A percentile compares a stretch with the other conserved stretches of the same genome.
Evolutionary conservation across 2,888 invertebrate genomes (phyloP).

Genomic region (Cosmia trapezina): DNA sequence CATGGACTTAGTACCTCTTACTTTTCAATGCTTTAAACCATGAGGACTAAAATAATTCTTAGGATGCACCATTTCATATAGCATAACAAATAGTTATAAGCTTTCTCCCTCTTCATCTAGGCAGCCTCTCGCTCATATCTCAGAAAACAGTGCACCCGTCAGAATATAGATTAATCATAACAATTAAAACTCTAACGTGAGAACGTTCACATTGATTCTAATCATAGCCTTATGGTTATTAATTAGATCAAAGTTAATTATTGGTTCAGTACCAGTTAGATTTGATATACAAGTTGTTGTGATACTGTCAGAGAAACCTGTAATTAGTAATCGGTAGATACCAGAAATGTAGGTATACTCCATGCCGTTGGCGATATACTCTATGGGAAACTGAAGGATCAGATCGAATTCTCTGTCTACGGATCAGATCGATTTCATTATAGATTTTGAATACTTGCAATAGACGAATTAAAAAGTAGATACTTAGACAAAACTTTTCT

Average conservation of each 20-base stretch:
- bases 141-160: conserved; percentile 74
- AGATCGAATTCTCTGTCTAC: neutral
- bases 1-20: neutral
- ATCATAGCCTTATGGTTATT: conserved; percentile 75
- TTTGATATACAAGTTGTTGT: conserved; percentile 60
- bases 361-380: neutral
- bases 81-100: neutral
- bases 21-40: too few relatives aligned
- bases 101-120: conserved; percentile 3
- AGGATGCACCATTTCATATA: neutral
- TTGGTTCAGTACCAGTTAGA: conserved; percentile 51
- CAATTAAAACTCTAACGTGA: conserved; percentile 80
- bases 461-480: neutral
- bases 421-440: neutral
- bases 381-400: neutral
- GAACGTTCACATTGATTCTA: conserved; percentile 80
- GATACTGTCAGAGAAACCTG: conserved; percentile 22
- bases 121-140: conserved; percentile 47
- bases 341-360: neutral
- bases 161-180: conserved; percentile 84
- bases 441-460: neutral
- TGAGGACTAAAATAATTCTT: neutral
- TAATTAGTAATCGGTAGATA: conserved; percentile 32
- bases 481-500: neutral
- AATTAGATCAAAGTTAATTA: conserved; percentile 71